Evolutionary conservation across 2,113 vertebrate species (phyloP).

Genomic region (Xiphorhynchus elegans): DNA sequence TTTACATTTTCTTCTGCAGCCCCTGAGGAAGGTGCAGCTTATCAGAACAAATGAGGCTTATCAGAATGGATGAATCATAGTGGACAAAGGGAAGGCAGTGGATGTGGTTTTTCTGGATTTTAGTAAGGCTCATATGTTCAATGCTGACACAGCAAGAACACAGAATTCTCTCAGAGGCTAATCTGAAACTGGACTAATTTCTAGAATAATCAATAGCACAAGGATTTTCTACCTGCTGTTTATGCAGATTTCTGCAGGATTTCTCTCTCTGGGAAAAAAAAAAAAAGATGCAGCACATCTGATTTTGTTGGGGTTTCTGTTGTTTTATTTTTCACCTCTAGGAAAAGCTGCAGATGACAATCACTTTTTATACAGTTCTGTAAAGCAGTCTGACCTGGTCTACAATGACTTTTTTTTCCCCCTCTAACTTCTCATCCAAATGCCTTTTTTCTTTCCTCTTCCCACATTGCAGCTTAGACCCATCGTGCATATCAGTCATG

Average conservation of each 20-base stretch:
- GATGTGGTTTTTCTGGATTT: background rate
- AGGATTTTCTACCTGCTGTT: background rate
- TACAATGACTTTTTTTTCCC: background rate
- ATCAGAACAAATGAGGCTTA: background rate
- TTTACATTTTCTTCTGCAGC: background rate
- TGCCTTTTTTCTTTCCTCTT: background rate
- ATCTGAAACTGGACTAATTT: background rate
- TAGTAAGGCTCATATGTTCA: background rate
- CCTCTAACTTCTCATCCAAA: background rate
- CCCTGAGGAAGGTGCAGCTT: background rate
- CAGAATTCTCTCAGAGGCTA: background rate
- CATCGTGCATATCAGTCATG: rapidly evolving
- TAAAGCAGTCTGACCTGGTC: background rate
- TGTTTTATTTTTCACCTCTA: background rate
- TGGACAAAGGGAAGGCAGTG: background rate
- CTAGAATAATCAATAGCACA: background rate
- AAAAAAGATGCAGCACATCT: background rate
- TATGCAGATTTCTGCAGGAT: background rate
- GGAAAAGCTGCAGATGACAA: background rate
- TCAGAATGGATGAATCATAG: background rate
- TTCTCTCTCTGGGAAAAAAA: background rate
- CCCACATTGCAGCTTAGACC: rapidly evolving
- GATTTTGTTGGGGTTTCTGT: background rate
- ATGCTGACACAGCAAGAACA: background rate
- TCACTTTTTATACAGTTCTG: background rate